A percentile compares a stretch with the other conserved stretches of the same genome.
These are phyloP conservation scores for Heterotilapia buettikoferi DNA, from an alignment of 2,113 vertebrate species.

Conservation along the genomic window DNA sequence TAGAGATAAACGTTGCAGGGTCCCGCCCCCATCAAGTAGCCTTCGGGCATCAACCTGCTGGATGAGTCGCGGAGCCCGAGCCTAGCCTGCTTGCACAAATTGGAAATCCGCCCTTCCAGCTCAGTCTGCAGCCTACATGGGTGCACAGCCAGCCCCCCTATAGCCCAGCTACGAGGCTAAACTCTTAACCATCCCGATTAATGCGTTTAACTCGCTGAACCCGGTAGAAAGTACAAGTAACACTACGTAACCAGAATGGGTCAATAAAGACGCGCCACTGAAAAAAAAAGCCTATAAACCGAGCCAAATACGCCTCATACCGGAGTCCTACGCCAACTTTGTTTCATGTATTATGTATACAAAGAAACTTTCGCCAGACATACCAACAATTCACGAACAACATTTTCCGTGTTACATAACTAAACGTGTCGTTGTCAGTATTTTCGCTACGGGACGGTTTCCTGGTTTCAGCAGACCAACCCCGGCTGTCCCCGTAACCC, in stretches of 20 bases:
- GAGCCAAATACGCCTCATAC: neutral
- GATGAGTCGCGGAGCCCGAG: neutral
- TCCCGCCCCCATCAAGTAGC: neutral
- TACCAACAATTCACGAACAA: neutral
- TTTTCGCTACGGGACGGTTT: neutral
- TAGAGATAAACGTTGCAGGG: neutral
- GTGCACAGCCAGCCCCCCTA: neutral
- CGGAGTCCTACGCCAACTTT: conserved; percentile 29
- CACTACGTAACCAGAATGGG: neutral
- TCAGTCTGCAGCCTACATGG: neutral
- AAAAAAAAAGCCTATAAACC: neutral
- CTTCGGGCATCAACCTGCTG: neutral
- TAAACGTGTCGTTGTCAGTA: neutral
- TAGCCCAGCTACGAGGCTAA: neutral
- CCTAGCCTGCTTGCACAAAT: neutral
- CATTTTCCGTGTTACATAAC: neutral
- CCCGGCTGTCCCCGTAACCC: conserved; percentile 54
- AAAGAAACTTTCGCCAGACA: conserved; percentile 26
- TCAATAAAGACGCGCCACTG: neutral
- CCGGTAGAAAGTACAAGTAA: neutral
- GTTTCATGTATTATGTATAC: conserved; percentile 23
- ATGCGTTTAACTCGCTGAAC: neutral
- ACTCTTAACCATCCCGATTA: neutral
- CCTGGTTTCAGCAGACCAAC: conserved; percentile 12
- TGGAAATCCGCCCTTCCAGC: neutral